Conservation (phyloP, 2,113 vertebrate species). For the Pelvicachromis taeniatus region DNA sequence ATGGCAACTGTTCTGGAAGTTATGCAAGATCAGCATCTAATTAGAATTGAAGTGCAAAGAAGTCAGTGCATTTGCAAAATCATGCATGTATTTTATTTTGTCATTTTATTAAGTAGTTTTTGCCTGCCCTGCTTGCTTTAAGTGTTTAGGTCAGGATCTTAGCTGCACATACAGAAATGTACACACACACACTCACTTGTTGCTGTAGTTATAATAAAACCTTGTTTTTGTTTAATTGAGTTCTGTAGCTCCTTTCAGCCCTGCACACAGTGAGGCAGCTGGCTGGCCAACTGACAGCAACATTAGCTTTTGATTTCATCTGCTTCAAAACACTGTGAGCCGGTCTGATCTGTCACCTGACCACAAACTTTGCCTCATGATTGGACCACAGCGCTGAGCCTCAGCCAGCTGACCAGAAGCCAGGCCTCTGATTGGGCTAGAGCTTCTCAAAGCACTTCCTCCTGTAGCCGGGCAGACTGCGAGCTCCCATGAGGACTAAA, state of each 20-base stretch:
- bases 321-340: conserved; percentile 45
- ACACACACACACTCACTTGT: background rate
- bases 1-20: background rate
- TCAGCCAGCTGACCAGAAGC: conserved; percentile 47
- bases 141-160: background rate
- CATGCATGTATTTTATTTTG: background rate
- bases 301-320: conserved; percentile 70
- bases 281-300: conserved; percentile 38
- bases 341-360: conserved; percentile 56
- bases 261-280: conserved; percentile 34
- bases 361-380: background rate
- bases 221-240: background rate
- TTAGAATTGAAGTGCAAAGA: background rate
- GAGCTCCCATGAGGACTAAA: conserved; percentile 16
- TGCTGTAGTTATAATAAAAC: background rate
- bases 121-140: background rate
- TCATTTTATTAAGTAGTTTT: background rate
- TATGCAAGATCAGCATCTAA: background rate
- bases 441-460: conserved; percentile 54
- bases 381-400: conserved; percentile 22
- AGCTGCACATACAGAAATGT: background rate
- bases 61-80: background rate
- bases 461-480: conserved; percentile 72
- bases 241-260: conserved; percentile 1
- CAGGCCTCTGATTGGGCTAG: conserved; percentile 49